Evolutionary conservation across 2,113 vertebrate genomes (phyloP).

Genomic region (Prinia subflava): DNA sequence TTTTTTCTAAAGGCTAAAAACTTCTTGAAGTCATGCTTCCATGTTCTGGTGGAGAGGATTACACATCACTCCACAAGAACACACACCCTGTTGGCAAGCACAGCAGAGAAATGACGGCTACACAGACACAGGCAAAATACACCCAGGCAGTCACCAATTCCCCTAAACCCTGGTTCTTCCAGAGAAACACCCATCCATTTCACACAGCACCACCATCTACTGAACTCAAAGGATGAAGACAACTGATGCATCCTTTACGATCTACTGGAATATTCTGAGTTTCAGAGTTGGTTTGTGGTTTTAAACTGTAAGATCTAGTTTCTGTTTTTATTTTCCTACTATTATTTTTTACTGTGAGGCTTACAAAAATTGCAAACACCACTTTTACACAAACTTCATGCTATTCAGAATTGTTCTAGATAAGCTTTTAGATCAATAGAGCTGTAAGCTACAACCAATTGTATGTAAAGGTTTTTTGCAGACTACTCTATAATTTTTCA

Average conservation of each 20-base stretch:
- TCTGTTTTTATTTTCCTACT: background rate
- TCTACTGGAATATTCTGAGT: background rate
- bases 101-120: background rate
- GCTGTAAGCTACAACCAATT: background rate
- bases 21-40: conserved; percentile 29
- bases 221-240: background rate
- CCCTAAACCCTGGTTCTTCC: background rate
- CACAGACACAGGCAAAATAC: background rate
- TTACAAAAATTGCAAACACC: background rate
- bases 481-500: background rate
- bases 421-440: background rate
- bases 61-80: conserved; percentile 38
- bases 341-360: background rate
- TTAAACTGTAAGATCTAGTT: background rate
- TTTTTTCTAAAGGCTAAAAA: conserved; percentile 21
- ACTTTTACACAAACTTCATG: background rate
- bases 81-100: conserved; percentile 58
- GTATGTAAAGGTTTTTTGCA: background rate
- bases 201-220: background rate
- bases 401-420: background rate
- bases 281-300: background rate
- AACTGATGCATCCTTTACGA: background rate
- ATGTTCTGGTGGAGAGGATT: conserved; percentile 51
- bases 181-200: background rate
- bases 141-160: conserved; percentile 8